A percentile compares a stretch with the other conserved stretches of the same genome.
phyloP scores from a whole-genome alignment of 2,888 invertebrate species.

The Coelogynopora nodosa region DNA sequence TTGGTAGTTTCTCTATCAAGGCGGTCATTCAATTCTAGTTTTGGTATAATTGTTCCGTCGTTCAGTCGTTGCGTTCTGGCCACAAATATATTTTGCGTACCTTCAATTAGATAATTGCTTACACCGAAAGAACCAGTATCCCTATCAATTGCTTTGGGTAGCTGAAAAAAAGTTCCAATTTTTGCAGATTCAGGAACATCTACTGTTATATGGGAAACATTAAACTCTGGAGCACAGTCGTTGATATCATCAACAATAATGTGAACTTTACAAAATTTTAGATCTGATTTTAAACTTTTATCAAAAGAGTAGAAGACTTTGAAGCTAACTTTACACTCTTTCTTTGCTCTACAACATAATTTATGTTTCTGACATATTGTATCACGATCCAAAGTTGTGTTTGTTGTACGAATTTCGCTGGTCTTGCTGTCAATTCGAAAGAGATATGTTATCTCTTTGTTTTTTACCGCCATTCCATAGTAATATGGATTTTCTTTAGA shows the following conservation, averaged over 20 bases:
- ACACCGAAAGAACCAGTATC: slow-evolving; percentile 41
- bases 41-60: slow-evolving; percentile 38
- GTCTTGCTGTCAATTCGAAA: background rate
- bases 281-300: background rate
- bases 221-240: slow-evolving; percentile 42
- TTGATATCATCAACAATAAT: slow-evolving; percentile 44
- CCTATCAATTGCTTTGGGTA: slow-evolving; percentile 44
- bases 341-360: slow-evolving; percentile 31
- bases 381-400: slow-evolving; percentile 29
- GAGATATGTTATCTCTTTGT: background rate
- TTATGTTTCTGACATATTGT: slow-evolving; percentile 26
- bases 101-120: slow-evolving; percentile 38
- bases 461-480: background rate
- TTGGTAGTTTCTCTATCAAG: slow-evolving; percentile 43
- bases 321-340: slow-evolving; percentile 1
- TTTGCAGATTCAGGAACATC: slow-evolving; percentile 38
- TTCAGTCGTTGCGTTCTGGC: background rate
- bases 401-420: slow-evolving; percentile 6
- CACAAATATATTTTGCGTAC: background rate
- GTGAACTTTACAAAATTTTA: slow-evolving; percentile 38
- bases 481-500: background rate
- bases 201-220: slow-evolving; percentile 8
- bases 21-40: slow-evolving; percentile 37
- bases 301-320: background rate
- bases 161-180: slow-evolving; percentile 32